These are phyloP conservation scores for Oligia fasciuncula DNA, from an alignment of 2,888 invertebrate species.

Conservation along the genomic window DNA sequence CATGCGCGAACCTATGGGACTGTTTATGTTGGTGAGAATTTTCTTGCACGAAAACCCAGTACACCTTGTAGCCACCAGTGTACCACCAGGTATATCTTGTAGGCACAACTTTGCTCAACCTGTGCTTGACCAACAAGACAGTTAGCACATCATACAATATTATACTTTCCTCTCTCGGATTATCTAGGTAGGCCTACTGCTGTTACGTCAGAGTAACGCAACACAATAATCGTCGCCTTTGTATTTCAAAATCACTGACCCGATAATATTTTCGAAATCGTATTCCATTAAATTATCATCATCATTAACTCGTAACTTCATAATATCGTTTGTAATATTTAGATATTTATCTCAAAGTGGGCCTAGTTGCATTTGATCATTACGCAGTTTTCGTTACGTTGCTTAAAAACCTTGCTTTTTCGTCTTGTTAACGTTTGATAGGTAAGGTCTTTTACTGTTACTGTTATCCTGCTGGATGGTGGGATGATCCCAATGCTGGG, in stretches of 20 bases:
- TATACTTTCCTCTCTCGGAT: background rate
- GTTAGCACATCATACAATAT: background rate
- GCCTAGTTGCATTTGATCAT: background rate
- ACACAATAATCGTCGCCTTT: constrained; percentile 10
- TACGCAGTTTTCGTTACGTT: background rate
- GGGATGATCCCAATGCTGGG: too few species aligned
- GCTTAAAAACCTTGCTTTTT: background rate
- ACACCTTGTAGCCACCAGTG: too few species aligned
- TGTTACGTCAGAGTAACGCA: background rate
- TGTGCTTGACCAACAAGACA: background rate
- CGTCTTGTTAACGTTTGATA: background rate
- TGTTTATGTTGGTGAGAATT: background rate
- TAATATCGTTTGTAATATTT: constrained; percentile 1
- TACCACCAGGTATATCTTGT: too few species aligned
- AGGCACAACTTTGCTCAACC: too few species aligned
- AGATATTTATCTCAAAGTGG: constrained; percentile 11
- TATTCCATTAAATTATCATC: constrained; percentile 1
- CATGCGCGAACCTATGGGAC: too few species aligned
- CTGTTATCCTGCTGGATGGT: too few species aligned
- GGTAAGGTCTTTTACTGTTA: too few species aligned
- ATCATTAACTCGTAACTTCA: background rate
- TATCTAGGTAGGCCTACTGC: background rate
- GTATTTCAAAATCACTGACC: constrained; percentile 35
- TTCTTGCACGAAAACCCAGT: background rate
- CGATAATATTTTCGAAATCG: constrained; percentile 22